Conservation (phyloP, 2,888 invertebrate genomes). For the Stratiomys singularior region DNA sequence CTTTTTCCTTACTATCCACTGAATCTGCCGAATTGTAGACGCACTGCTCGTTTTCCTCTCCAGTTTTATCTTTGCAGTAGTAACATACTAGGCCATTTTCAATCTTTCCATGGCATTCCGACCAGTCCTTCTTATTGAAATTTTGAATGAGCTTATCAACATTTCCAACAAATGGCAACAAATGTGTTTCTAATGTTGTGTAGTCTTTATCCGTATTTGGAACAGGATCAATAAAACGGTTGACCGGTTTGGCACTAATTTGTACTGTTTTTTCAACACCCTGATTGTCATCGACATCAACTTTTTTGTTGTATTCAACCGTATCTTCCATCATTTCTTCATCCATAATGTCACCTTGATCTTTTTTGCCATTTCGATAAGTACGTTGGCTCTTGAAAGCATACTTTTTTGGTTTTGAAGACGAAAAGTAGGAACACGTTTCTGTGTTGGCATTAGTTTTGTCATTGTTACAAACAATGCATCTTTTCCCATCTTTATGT, state of each 20-base stretch:
- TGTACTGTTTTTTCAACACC: background rate
- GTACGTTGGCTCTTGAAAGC: slow-evolving; percentile 74
- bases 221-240: too few species aligned
- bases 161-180: slow-evolving; percentile 56
- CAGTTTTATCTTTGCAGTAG: slow-evolving; percentile 75
- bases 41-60: slow-evolving; percentile 80
- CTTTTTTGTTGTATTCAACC: slow-evolving; percentile 25
- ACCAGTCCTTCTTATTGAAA: slow-evolving; percentile 77
- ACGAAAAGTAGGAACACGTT: slow-evolving; percentile 81
- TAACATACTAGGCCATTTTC: slow-evolving; percentile 83
- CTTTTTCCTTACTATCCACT: background rate
- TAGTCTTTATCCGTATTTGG: too few species aligned
- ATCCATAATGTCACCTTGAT: slow-evolving; percentile 53
- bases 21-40: slow-evolving; percentile 72
- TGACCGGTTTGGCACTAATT: too few species aligned
- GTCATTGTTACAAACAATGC: slow-evolving; percentile 78
- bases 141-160: slow-evolving; percentile 78
- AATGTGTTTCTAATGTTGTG: too few species aligned
- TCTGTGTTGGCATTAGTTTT: slow-evolving; percentile 81
- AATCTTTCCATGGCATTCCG: slow-evolving; percentile 76
- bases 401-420: slow-evolving; percentile 77
- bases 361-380: slow-evolving; percentile 68
- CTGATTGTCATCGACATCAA: slow-evolving; percentile 46
- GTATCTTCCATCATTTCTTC: slow-evolving; percentile 43
- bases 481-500: slow-evolving; percentile 70